Conservation (phyloP, 2,797 vertebrate species). For the Echiichthys vipera region DNA sequence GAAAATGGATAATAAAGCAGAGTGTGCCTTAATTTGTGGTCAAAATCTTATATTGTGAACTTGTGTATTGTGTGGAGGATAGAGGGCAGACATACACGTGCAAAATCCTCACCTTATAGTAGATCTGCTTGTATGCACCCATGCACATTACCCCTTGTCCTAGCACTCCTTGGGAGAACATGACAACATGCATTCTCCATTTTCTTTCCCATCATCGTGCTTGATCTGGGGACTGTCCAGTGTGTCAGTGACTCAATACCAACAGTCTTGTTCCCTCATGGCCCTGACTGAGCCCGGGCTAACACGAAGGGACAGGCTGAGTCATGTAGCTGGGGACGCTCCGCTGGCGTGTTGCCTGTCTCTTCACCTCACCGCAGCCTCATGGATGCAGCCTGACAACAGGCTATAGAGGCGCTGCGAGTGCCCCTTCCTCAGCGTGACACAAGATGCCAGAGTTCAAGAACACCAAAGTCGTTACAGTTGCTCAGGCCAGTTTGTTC, state of each 20-base stretch:
- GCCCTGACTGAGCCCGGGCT: constrained; percentile 73
- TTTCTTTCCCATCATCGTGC: constrained; percentile 34
- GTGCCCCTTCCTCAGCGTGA: constrained; percentile 62
- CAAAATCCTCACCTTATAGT: constrained; percentile 22
- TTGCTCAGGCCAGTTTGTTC: constrained; percentile 43
- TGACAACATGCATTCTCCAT: constrained; percentile 44
- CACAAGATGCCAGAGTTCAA: constrained; percentile 73
- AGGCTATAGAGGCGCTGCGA: constrained; percentile 59
- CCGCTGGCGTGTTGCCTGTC: constrained; percentile 80
- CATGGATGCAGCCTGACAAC: constrained; percentile 75
- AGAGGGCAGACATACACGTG: background rate
- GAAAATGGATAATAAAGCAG: too few relatives aligned
- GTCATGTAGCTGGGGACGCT: constrained; percentile 78
- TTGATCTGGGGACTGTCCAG: constrained; percentile 69
- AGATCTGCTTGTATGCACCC: background rate
- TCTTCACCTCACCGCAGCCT: constrained; percentile 74
- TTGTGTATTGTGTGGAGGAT: background rate
- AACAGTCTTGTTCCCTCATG: constrained; percentile 71
- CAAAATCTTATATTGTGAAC: background rate
- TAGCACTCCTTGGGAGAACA: constrained; percentile 37
- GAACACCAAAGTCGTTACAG: constrained; percentile 47
- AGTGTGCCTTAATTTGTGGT: background rate
- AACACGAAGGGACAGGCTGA: constrained; percentile 79
- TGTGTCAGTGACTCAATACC: constrained; percentile 79
- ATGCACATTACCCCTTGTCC: constrained; percentile 12